Percentiles rank a stretch among this genome's conserved stretches.
These are phyloP conservation scores for Acanthoscelides obtectus DNA, from an alignment of 2,888 invertebrate species.

Conservation along the genomic window DNA sequence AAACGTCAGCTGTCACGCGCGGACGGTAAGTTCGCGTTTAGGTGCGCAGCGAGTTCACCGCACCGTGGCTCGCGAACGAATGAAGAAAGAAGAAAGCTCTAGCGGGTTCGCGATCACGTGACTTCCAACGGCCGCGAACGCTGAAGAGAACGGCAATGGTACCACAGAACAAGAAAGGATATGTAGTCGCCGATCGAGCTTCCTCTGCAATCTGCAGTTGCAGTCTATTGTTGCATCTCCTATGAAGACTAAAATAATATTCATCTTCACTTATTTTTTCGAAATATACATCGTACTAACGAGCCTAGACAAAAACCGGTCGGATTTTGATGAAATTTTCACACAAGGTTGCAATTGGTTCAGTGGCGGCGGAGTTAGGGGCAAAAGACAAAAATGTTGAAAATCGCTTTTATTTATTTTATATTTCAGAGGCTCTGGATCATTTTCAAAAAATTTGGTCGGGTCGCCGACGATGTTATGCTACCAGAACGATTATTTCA, in stretches of 20 bases:
- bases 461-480: too few species aligned
- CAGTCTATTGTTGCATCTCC: slow-evolving; percentile 18
- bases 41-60: slow-evolving; percentile 7
- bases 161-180: neutral
- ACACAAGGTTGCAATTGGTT: too few species aligned
- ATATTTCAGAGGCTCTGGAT: too few species aligned
- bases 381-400: too few species aligned
- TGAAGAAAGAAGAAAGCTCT: slow-evolving; percentile 40
- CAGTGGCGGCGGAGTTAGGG: too few species aligned
- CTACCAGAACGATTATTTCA: too few species aligned
- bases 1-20: slow-evolving; percentile 18
- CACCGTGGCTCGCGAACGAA: slow-evolving; percentile 33
- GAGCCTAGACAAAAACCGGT: too few species aligned
- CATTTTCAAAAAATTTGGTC: too few species aligned
- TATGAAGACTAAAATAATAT: neutral
- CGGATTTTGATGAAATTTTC: too few species aligned
- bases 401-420: too few species aligned
- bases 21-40: slow-evolving; percentile 11
- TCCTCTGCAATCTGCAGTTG: slow-evolving; percentile 27
- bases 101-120: slow-evolving; percentile 36
- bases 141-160: neutral
- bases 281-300: too few species aligned
- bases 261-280: too few species aligned
- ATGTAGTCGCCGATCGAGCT: slow-evolving; percentile 39
- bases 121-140: slow-evolving; percentile 27